These are phyloP conservation scores for Poicephalus gulielmi DNA, from an alignment of 2,113 vertebrate genomes.

Conservation along the genomic window DNA sequence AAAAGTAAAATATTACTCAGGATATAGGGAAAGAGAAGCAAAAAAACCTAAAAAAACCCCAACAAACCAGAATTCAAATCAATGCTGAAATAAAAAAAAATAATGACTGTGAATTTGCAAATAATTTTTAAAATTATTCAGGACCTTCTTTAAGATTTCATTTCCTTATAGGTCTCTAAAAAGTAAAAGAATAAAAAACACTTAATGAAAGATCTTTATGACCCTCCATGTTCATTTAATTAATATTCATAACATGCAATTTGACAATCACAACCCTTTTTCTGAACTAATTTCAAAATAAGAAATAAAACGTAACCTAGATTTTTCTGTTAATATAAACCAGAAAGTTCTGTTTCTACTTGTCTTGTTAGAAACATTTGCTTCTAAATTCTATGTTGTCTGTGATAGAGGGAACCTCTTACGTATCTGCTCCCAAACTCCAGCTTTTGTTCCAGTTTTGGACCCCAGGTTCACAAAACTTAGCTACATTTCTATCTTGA, in stretches of 20 bases:
- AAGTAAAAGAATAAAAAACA: not conserved
- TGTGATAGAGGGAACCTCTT: not conserved
- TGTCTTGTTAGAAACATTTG: not conserved
- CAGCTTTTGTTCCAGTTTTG: not conserved
- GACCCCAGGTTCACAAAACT: not conserved
- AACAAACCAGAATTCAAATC: not conserved
- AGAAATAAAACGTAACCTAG: not conserved
- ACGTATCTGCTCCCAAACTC: not conserved
- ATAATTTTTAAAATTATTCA: not conserved
- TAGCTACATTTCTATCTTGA: not conserved
- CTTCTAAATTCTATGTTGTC: not conserved
- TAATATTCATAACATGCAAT: not conserved
- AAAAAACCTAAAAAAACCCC: not conserved
- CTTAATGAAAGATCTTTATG: not conserved
- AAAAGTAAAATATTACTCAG: not conserved
- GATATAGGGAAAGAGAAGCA: not conserved
- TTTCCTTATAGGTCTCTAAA: not conserved
- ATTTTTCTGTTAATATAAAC: not conserved
- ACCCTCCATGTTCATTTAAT: not conserved
- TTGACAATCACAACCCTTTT: not conserved
- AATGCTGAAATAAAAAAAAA: not conserved
- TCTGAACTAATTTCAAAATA: not conserved
- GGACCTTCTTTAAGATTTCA: not conserved
- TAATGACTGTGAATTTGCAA: accelerated
- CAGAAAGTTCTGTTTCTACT: not conserved